Base-by-base conservation (phyloP, 2,797 vertebrate species). In the Oryzias sinensis region DNA sequence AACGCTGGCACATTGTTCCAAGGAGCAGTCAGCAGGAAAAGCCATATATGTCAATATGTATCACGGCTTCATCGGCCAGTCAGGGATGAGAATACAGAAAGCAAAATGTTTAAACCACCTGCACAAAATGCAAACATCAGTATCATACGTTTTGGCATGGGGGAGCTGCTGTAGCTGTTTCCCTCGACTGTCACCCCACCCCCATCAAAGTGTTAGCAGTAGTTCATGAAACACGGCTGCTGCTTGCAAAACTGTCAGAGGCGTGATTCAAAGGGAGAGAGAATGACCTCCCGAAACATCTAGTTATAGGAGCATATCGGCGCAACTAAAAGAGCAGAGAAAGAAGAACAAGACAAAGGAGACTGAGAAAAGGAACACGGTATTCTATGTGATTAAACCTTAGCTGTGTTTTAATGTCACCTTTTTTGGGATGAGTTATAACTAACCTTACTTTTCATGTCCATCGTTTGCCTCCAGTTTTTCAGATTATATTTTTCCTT, bases 31-130 rank as follows among this genome's bases (percentile, higher is more conserved):
- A 47, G 53, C 62, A 54, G 42, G 18, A 54, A 60, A 63, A 76
- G 42, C 43, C 57, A 56, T 82, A 82, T 62, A 51, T 88, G 85
- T 87, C 83, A n/a, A n/a, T n/a, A n/a, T n/a, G n/a, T n/a, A n/a
- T n/a, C n/a, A n/a, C n/a, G n/a, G n/a, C n/a, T n/a, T n/a, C n/a
- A n/a, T n/a, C n/a, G n/a, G n/a, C n/a, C n/a, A 43, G 8, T 46
- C n/a, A 41, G n/a, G n/a, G n/a, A 57, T 9, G 24, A 53, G 5
- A 14, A 27, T 3, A 3, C 29, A n/a, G 15, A 40, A 46, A 59
- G 5, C 57, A 1, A 45, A 16, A 48, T 4, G 49, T 20, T 60
- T 16, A 2, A 50, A 43, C 53, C n/a, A 2, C 20, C 4, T 14
- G 5, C 24, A 14, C 2, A 33, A 49, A 60, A 55, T 8, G n/a